A percentile compares a stretch with the other conserved stretches of the same genome.
These are phyloP conservation scores for Yponomeuta evonymella DNA, from an alignment of 2,888 invertebrate genomes.

Conservation along the genomic window DNA sequence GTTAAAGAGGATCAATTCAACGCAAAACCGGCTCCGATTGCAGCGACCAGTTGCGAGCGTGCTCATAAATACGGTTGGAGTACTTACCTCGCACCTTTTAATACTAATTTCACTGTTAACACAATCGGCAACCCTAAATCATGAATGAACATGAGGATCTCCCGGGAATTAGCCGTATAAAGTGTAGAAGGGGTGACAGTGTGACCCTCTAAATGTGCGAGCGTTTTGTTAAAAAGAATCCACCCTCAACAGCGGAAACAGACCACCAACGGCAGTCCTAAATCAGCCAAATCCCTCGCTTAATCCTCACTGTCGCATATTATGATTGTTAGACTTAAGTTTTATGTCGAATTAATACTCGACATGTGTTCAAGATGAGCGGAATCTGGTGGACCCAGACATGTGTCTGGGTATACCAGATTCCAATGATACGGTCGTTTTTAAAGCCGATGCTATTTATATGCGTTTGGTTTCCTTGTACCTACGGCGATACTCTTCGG, in stretches of 20 bases:
- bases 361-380: slow-evolving; percentile 61
- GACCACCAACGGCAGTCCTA: slow-evolving; percentile 63
- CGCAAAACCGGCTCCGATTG: slow-evolving; percentile 54
- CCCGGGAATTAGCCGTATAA: slow-evolving; percentile 38
- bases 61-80: slow-evolving; percentile 56
- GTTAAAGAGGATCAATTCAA: slow-evolving; percentile 39
- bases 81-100: slow-evolving; percentile 65
- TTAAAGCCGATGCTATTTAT: slow-evolving; percentile 7
- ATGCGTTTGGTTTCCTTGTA: background rate
- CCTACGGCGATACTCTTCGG: background rate
- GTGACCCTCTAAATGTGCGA: slow-evolving; percentile 35
- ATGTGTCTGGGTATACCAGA: no score
- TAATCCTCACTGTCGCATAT: slow-evolving; percentile 65
- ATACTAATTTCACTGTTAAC: slow-evolving; percentile 65
- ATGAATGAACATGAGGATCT: slow-evolving; percentile 60
- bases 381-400: slow-evolving; percentile 31
- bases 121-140: slow-evolving; percentile 58
- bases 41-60: slow-evolving; percentile 28
- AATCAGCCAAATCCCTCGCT: slow-evolving; percentile 52
- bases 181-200: slow-evolving; percentile 49
- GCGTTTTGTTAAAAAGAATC: slow-evolving; percentile 42
- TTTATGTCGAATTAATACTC: slow-evolving; percentile 54
- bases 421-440: slow-evolving; percentile 6
- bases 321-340: slow-evolving; percentile 67
- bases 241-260: slow-evolving; percentile 42